Conservation (phyloP, 2,888 invertebrate genomes). For the Hylaea fasciaria region DNA sequence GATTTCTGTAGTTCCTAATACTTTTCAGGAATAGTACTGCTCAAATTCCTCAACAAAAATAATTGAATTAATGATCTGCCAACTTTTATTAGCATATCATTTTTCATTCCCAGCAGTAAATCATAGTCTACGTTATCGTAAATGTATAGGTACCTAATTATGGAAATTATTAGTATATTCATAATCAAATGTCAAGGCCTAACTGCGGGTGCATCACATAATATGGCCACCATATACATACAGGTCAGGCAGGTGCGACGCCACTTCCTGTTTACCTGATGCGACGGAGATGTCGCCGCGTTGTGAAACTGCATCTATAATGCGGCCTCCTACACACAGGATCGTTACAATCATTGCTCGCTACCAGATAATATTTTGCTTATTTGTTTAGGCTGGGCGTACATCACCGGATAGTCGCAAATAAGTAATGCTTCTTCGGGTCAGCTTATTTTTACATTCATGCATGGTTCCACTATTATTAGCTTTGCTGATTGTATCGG, state of each 20-base stretch:
- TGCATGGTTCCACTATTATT: too few species aligned
- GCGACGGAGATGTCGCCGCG: neutral
- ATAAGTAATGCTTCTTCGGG: too few species aligned
- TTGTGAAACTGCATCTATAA: slow-evolving; percentile 10
- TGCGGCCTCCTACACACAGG: neutral
- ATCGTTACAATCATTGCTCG: neutral
- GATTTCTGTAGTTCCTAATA: too few species aligned
- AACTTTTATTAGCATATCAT: too few species aligned
- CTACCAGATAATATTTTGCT: slow-evolving; percentile 1
- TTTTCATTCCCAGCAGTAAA: slow-evolving; percentile 2
- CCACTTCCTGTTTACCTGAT: slow-evolving; percentile 4
- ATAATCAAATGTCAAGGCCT: slow-evolving; percentile 25
- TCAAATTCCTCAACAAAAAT: too few species aligned
- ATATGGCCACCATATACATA: neutral
- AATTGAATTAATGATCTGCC: too few species aligned
- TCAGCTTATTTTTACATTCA: too few species aligned
- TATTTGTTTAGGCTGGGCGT: neutral
- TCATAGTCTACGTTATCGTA: slow-evolving; percentile 4
- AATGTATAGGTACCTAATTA: slow-evolving; percentile 5
- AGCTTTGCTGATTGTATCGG: too few species aligned
- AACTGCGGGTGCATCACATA: slow-evolving; percentile 11
- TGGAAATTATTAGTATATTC: too few species aligned
- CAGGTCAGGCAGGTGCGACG: neutral
- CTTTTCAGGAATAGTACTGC: too few species aligned
- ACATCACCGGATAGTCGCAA: neutral